Base-by-base conservation (phyloP, 2,113 vertebrate genomes). In the Cariama cristata region DNA sequence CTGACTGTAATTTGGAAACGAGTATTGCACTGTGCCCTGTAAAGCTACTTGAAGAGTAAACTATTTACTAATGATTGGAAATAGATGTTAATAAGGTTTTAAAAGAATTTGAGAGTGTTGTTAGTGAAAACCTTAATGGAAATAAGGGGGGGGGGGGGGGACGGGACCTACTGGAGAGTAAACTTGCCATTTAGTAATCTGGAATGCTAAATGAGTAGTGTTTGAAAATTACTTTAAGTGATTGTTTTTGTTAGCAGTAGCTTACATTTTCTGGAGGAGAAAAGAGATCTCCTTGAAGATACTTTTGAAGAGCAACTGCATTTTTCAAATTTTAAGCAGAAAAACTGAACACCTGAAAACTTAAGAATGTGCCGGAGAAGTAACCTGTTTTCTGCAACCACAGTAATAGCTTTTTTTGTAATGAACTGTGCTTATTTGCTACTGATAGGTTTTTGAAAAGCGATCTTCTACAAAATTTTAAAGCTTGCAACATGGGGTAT, bases 11-110 rank as follows among this genome's bases (percentile, higher is more conserved):
- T 80, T 85, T 94, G 38, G 45, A 86, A 90, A 74, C 74, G 17
- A 74, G 6, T 74, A 49, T 86, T 77, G 30, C 56, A 67, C 14
- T 93, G 14, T 53, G 91, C 53, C 35, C 49, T 69, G 40, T 47
- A 69, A 96, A 93, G 32, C 72, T 75, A 22, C 67, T 80, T 95
- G 62, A 82, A 83, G 67, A 86, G 42, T 76, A 64, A 92, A 73
- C 62, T 83, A 50, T 90, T 86, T 88, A 58, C 35, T 94, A 62
- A 52, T 86, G 53, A 69, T 47, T 92, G 47, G 53, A 90, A 80
- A 71, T 56, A 80, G 60, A 35, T 55, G 59, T 50, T 86, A 77
- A 30, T 84, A 86, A 69, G 53, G 71, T 81, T 81, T 86, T 53
- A 75, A 62, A 49, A 60, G 35, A 30, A 6, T 86, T 94, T 74